Base-by-base conservation (phyloP, 1,140 invertebrate genomes). In the Chlorops oryzae region DNA sequence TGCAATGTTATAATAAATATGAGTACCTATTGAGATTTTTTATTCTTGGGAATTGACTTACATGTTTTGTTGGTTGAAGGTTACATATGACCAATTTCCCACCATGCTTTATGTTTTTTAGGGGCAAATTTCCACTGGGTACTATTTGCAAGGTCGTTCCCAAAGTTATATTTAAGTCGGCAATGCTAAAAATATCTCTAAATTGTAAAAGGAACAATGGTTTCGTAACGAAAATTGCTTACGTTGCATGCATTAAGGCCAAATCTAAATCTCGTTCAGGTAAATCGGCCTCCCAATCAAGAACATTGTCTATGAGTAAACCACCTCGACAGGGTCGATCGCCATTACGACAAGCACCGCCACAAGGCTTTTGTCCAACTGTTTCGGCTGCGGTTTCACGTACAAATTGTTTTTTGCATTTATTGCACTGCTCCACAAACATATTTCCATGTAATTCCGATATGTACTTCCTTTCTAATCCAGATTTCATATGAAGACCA, bases 391-490 rank as follows among this genome's bases (percentile, higher is more conserved):
- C 84, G 42, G 78, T 78, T 42, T 78, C 77, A 32, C 89, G 77
- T 22, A 97, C 84, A 77, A 92, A 96, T 22, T 72, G 62, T 3
- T 63, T 84, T 78, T 58, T 52, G 77, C 96, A 99, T 63, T 85
- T 82, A 62, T 86, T 84, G 72, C 96, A 99, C 65, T 95, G 85
- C 74, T 97, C 93, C 38, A 91, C 80, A 74, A 96, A 98, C 86
- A 99, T 97, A 71, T 99, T 98, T 27, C 96, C 96, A 80, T 99
- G 96, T 23, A 99, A 75, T 75, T 99, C 96, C 27, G 94, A 83
- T 47, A 99, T 73, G 67, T 85, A 75, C 56, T 84, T 80, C 49
- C 94, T 78, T 12, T 81, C 73, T 51, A 98, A 73, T 13, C 93
- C 93, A 32, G 90, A 94, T 60, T 87, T 81, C n/a, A 96, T 74